Conservation (phyloP, 2,797 vertebrate genomes). For the Urocyon cinereoargenteus region DNA sequence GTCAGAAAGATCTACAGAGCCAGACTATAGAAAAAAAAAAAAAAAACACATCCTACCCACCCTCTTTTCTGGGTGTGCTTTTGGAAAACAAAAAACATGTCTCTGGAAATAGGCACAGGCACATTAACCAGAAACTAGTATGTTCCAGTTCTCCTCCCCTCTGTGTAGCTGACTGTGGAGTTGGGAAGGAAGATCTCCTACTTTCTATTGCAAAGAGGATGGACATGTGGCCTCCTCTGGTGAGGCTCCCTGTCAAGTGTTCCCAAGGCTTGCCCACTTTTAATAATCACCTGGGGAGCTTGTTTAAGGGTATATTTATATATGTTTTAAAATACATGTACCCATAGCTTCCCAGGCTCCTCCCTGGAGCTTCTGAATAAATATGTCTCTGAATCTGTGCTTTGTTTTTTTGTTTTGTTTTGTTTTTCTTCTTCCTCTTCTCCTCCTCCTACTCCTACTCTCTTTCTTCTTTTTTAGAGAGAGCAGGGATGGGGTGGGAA, state of each 20-base stretch:
- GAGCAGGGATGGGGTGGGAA: background rate
- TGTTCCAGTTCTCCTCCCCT: background rate
- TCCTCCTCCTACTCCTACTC: no score
- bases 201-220: background rate
- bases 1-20: background rate
- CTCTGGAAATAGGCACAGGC: background rate
- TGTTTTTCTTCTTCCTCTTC: no score
- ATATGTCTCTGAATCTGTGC: background rate
- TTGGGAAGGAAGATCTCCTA: no score
- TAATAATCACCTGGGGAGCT: background rate
- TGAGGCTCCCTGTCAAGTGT: background rate
- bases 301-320: background rate
- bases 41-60: background rate
- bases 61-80: background rate
- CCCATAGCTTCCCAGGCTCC: background rate
- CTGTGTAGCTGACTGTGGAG: background rate
- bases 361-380: conserved; percentile 39
- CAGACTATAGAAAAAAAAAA: background rate
- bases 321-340: background rate
- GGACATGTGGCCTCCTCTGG: background rate
- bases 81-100: background rate
- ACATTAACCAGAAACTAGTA: background rate
- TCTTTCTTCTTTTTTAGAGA: no score
- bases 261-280: background rate
- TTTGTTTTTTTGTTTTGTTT: background rate